A percentile compares a stretch with the other conserved stretches of the same genome.
These are phyloP conservation scores for Euura lappo DNA, from an alignment of 1,140 invertebrate genomes.

Conservation along the genomic window DNA sequence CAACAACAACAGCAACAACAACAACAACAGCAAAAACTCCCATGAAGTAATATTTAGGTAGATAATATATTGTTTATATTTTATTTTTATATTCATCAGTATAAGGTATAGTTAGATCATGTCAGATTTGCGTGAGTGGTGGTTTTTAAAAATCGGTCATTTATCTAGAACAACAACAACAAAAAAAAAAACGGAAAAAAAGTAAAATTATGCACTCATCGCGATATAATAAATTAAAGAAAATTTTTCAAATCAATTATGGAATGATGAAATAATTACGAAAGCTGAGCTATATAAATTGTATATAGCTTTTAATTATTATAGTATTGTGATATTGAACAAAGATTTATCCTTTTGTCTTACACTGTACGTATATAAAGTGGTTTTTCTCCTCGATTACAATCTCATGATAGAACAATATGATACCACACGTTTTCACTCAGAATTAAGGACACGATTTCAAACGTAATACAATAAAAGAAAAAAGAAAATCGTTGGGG, in stretches of 20 bases:
- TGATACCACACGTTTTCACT: neutral
- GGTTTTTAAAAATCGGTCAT: too few relatives aligned
- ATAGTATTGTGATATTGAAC: neutral
- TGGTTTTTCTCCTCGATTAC: neutral
- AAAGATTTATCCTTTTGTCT: neutral
- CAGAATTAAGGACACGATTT: neutral
- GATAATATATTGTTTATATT: conserved; percentile 2
- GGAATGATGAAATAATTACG: neutral
- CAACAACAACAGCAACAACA: too few relatives aligned
- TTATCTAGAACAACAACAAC: too few relatives aligned
- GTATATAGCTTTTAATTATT: too few relatives aligned
- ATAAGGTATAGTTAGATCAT: neutral
- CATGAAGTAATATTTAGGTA: neutral
- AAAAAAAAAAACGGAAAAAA: too few relatives aligned
- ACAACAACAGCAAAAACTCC: neutral
- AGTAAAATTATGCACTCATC: neutral
- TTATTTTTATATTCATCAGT: conserved; percentile 1
- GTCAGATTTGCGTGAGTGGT: neutral
- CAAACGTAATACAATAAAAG: neutral
- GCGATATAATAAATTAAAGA: neutral
- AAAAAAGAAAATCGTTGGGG: neutral
- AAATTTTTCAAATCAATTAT: neutral
- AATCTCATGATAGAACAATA: neutral
- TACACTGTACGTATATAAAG: neutral
- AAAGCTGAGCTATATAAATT: neutral